A percentile compares a stretch with the other conserved stretches of the same genome.
phyloP scores from a whole-genome alignment of 2,113 vertebrate species.

The Hemiprocne comata region DNA sequence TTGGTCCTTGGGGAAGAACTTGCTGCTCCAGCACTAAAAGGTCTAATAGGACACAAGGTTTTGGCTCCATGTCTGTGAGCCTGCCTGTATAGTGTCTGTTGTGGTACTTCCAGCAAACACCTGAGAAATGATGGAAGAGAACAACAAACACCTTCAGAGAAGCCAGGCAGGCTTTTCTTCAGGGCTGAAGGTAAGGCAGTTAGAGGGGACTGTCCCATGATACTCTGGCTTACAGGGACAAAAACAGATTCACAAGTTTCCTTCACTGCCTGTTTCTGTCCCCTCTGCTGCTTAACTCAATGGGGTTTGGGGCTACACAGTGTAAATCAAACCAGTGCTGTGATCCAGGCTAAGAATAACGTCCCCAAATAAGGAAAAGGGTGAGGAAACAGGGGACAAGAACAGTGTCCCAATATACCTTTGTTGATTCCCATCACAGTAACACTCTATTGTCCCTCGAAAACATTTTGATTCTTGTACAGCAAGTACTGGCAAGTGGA shows the following conservation, averaged over 20 bases:
- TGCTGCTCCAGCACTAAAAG: not conserved
- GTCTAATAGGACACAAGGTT: not conserved
- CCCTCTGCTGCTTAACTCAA: not conserved
- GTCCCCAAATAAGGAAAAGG: not conserved
- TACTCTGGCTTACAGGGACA: not conserved
- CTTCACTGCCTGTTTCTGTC: not conserved
- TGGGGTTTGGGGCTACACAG: rapidly evolving
- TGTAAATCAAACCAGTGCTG: not conserved
- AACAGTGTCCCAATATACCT: not conserved
- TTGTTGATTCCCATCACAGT: not conserved
- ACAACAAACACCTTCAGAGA: not conserved
- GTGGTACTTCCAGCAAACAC: not conserved
- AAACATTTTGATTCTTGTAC: not conserved
- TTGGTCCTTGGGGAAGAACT: not conserved
- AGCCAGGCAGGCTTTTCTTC: not conserved
- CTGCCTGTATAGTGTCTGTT: not conserved
- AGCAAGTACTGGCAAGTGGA: not conserved
- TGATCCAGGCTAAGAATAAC: not conserved
- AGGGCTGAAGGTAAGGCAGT: not conserved
- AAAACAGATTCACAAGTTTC: not conserved
- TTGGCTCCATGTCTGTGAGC: not conserved
- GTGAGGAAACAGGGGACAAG: not conserved
- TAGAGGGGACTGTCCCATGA: not conserved
- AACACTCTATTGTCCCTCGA: not conserved
- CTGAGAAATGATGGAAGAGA: not conserved